Percentiles rank a stretch among this genome's conserved stretches.
Conservation (phyloP, 2,113 vertebrate genomes). For the Trematomus loennbergii region DNA sequence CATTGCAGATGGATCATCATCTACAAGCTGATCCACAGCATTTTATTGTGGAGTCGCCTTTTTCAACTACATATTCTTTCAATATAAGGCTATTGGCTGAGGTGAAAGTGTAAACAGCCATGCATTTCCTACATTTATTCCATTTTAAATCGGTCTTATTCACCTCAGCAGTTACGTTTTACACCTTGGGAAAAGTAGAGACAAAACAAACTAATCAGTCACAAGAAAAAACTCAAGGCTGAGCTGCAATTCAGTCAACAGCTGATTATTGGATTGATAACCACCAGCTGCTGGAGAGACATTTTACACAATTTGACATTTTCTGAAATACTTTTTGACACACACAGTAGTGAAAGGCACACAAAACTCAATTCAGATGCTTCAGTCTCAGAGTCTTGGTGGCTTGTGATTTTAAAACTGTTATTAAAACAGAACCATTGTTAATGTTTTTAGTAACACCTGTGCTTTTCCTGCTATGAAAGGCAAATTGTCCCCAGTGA, state of each 20-base stretch:
- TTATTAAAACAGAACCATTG: background rate
- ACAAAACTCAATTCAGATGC: background rate
- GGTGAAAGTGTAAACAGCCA: background rate
- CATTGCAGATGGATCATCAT: background rate
- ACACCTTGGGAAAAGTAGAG: background rate
- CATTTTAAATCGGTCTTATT: background rate
- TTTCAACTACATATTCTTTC: background rate
- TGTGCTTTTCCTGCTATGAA: background rate
- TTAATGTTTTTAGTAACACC: no score
- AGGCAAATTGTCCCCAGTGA: background rate
- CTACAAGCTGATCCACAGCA: background rate
- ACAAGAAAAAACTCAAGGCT: background rate
- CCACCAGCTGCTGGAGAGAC: background rate
- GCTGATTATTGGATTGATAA: background rate
- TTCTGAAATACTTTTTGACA: background rate
- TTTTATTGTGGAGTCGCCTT: background rate
- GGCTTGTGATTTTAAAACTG: no score
- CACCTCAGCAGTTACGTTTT: background rate
- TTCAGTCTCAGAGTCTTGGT: background rate
- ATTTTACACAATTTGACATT: background rate
- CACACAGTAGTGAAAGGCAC: background rate
- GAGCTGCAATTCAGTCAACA: background rate
- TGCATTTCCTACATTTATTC: background rate
- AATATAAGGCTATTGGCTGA: background rate
- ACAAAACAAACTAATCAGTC: background rate